Base-by-base conservation (phyloP, 2,888 invertebrate species). In the Andrena bicolor region DNA sequence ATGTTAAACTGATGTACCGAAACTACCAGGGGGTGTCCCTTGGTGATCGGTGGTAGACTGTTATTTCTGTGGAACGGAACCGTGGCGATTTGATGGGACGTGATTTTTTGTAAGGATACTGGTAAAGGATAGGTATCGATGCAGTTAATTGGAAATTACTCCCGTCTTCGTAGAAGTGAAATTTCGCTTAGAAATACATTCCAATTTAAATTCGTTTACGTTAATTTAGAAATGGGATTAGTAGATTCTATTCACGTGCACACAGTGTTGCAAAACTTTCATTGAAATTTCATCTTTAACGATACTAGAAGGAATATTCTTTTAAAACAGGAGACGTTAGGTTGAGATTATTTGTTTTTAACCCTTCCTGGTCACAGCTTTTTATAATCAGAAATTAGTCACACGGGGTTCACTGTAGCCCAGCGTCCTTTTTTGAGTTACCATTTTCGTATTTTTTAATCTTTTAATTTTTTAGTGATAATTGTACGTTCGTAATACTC, bases 31-130 rank as follows among this genome's bases (percentile, higher is more conserved):
- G 13, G 41, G 16, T 8, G 68, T 69, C 63, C 20, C 68, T 69
- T 66, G 20, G n/a, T 26, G 2, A 53, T 56, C 53, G 41, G 61
- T 61, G 28, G 6, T 3, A 41, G 16, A 23, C 23, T 7, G 32
- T 63, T 77, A 10, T 48, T 63, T 69, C 28, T 10, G 7, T 60
- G n/a, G 63, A 63, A n/a, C 7, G n/a, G 48, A 41, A 65, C 16
- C 10, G 41, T 51, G 63, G 26, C 23, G 56, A 72, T 48, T 76
- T 32, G 16, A 64, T 4, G 35, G 32, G 32, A 13, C 48, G 16
- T 2, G 26, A 8, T 63, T 28, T 65, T 20, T 76, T 77, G 48
- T 63, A 65, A 20, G 35, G 23, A 72, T 51, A 63, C 35, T 63
- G 7, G 20, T 48, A 56, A 63, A 10, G 48, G 68, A 30, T 20